Conservation (phyloP, 2,797 vertebrate genomes). For the Coilia nasus region DNA sequence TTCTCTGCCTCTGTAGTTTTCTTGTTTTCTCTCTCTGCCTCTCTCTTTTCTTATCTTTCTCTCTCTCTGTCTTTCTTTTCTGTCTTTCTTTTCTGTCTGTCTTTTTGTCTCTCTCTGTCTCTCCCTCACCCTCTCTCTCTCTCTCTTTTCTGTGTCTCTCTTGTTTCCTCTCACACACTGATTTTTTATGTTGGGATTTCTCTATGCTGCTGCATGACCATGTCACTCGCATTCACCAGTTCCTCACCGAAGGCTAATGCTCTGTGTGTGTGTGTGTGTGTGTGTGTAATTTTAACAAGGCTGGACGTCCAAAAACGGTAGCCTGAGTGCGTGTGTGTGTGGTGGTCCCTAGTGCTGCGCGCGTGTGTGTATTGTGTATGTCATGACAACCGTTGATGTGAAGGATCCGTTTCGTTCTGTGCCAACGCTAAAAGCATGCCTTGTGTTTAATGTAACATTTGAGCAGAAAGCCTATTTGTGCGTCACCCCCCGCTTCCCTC, state of each 20-base stretch:
- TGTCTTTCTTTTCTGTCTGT: slow-evolving; percentile 4
- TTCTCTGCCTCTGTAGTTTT: not conserved
- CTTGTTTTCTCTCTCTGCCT: slow-evolving; percentile 66
- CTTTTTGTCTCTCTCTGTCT: slow-evolving; percentile 28
- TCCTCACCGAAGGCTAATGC: not conserved
- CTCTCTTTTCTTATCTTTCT: slow-evolving; percentile 33
- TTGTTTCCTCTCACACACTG: not conserved
- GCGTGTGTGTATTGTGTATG: slow-evolving; percentile 22
- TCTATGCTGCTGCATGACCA: not conserved
- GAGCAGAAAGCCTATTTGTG: not conserved
- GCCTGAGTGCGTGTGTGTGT: slow-evolving; percentile 21
- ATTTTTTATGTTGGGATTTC: not conserved
- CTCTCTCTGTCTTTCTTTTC: not conserved
- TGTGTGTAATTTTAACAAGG: not conserved
- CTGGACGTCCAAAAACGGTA: not conserved
- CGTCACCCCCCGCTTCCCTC: too few relatives aligned
- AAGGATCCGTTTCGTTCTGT: not conserved
- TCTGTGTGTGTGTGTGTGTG: not conserved
- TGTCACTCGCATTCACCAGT: not conserved
- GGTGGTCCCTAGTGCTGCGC: not conserved
- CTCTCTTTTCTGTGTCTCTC: slow-evolving; percentile 33
- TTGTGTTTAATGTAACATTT: not conserved
- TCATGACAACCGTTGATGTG: not conserved
- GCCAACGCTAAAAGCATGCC: not conserved
- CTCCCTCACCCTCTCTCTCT: not conserved